A percentile compares a stretch with the other conserved stretches of the same genome.
Evolutionary conservation across 2,113 vertebrate genomes (phyloP).

Genomic region (Anoplopoma fimbria): DNA sequence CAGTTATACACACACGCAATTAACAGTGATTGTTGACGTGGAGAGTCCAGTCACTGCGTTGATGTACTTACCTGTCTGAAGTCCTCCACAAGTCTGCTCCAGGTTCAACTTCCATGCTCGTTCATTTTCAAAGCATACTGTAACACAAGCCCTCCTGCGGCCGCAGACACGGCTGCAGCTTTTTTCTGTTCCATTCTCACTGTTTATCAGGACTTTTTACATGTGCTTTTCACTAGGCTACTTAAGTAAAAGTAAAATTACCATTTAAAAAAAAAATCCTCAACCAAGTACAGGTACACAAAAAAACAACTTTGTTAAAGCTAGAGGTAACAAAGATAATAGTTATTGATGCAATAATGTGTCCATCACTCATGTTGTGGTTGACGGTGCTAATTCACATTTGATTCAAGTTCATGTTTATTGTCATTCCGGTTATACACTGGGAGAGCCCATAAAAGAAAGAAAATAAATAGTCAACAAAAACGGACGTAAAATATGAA

Average conservation of each 20-base stretch:
- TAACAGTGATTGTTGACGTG: no score
- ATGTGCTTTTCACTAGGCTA: not conserved
- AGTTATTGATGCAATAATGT: not conserved
- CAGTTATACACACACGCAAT: no score
- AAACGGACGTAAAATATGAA: not conserved
- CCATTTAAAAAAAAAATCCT: no score
- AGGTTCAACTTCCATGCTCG: no score
- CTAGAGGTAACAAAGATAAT: not conserved
- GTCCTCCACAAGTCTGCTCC: no score
- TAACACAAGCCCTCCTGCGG: no score
- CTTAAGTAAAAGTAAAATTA: not conserved
- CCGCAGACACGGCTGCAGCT: no score
- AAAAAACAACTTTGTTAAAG: not conserved
- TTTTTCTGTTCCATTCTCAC: no score
- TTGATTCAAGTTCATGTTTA: no score
- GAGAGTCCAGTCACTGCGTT: no score
- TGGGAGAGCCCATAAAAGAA: not conserved
- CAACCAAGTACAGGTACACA: not conserved
- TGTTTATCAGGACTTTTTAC: not conserved
- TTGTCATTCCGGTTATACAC: not conserved
- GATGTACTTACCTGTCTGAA: no score
- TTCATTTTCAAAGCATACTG: no score
- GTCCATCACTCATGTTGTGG: not conserved
- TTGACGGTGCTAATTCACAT: not conserved
- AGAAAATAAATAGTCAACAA: not conserved